Conservation (phyloP, 2,888 invertebrate species). For the Phortica okadai region DNA sequence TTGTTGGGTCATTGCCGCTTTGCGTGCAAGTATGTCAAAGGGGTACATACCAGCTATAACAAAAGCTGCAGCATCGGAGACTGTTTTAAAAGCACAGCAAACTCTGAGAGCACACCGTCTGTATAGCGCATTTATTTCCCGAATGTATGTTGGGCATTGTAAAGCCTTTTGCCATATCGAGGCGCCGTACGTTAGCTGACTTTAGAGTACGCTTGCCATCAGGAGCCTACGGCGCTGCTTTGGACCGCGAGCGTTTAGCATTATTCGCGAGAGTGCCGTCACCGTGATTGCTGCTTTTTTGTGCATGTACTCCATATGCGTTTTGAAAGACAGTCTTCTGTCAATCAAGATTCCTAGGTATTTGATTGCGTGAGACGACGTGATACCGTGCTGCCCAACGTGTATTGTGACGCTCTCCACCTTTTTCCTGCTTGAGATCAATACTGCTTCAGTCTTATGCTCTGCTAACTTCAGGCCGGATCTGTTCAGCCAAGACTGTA, state of each 20-base stretch:
- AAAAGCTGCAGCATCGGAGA: too few relatives aligned
- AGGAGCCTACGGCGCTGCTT: not conserved
- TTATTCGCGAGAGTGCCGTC: not conserved
- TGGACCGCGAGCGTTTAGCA: not conserved
- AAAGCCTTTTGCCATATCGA: not conserved
- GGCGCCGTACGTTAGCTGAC: not conserved
- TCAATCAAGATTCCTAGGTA: not conserved
- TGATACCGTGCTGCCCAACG: not conserved
- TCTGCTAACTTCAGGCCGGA: not conserved
- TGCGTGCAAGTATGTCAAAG: too few relatives aligned
- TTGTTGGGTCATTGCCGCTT: too few relatives aligned
- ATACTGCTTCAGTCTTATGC: not conserved
- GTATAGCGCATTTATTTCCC: too few relatives aligned
- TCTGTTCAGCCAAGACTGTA: not conserved
- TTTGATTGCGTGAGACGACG: not conserved
- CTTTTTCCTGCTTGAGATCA: not conserved
- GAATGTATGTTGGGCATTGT: too few relatives aligned
- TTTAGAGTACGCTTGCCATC: not conserved
- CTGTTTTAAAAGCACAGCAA: too few relatives aligned
- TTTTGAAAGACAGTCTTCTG: not conserved
- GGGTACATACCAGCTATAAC: too few relatives aligned
- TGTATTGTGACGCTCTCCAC: not conserved
- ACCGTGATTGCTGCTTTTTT: not conserved
- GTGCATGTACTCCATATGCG: not conserved
- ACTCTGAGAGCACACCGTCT: too few relatives aligned